Percentiles rank a stretch among this genome's conserved stretches.
Evolutionary conservation across 1,140 invertebrate genomes (phyloP).

Genomic region (Notospermus geniculatus): DNA sequence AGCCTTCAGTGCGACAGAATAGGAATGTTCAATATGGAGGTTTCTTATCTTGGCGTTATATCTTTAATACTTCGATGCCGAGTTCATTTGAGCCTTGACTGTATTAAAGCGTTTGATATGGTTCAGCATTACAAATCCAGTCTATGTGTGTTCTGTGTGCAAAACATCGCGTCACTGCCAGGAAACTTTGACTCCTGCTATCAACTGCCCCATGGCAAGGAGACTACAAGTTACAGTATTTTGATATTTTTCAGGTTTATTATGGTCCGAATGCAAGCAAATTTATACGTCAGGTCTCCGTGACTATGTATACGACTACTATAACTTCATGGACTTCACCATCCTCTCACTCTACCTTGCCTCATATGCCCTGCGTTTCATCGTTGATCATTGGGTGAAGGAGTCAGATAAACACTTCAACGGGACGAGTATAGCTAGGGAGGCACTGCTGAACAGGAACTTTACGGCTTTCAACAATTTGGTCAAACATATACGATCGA

Average conservation of each 20-base stretch:
- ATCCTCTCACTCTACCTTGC: slow-evolving; percentile 54
- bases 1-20: no score
- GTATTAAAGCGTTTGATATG: no score
- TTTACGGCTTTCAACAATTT: slow-evolving; percentile 41
- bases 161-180: no score
- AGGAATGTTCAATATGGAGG: no score
- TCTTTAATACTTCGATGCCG: no score
- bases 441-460: slow-evolving; percentile 36
- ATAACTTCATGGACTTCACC: slow-evolving; percentile 54
- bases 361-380: slow-evolving; percentile 53
- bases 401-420: slow-evolving; percentile 42
- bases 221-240: no score
- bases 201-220: no score
- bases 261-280: slow-evolving; percentile 57
- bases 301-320: slow-evolving; percentile 53
- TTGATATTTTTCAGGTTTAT: slow-evolving; percentile 40
- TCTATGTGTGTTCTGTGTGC: no score
- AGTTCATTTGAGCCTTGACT: no score
- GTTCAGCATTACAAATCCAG: no score
- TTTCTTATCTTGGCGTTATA: no score
- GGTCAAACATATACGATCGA: slow-evolving; percentile 35
- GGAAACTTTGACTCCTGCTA: no score
- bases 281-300: slow-evolving; percentile 51
- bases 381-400: slow-evolving; percentile 28
- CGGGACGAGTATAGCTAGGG: slow-evolving; percentile 37